phyloP scores from a whole-genome alignment of 1,140 invertebrate genomes.

The Pseudomyrmex dendroicus region DNA sequence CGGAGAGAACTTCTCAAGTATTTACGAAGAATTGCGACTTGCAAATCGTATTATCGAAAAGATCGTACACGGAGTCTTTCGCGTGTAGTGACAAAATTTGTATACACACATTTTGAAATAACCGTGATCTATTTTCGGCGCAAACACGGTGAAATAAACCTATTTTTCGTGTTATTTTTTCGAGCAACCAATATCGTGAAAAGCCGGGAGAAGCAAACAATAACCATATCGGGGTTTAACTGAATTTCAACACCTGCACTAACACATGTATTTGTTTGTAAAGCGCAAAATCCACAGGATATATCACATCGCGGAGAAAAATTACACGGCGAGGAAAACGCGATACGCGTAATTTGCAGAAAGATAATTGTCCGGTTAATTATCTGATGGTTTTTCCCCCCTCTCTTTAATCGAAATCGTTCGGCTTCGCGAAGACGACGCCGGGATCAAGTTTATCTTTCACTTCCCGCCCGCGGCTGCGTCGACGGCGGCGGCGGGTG shows the following conservation, averaged over 20 bases:
- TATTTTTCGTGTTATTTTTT: constrained; percentile 34
- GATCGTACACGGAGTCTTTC: too few species aligned
- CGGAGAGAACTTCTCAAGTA: too few species aligned
- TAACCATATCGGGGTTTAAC: constrained; percentile 24
- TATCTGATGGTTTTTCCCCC: not conserved
- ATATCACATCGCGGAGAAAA: not conserved
- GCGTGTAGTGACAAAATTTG: too few species aligned
- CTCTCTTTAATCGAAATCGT: constrained; percentile 6
- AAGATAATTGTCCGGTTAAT: constrained; percentile 1
- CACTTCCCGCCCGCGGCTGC: constrained; percentile 22
- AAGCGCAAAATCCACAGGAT: not conserved
- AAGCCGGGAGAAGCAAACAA: constrained; percentile 22
- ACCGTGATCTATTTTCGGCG: constrained; percentile 28
- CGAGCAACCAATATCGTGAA: constrained; percentile 24
- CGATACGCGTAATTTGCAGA: too few species aligned
- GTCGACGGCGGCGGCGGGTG: constrained; percentile 6
- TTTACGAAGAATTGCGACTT: too few species aligned
- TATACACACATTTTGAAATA: constrained; percentile 22
- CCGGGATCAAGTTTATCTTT: constrained; percentile 31
- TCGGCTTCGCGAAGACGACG: not conserved
- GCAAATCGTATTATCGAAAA: too few species aligned
- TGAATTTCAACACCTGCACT: constrained; percentile 38
- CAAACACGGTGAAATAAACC: constrained; percentile 34
- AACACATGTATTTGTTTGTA: not conserved
- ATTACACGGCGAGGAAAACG: not conserved